phyloP scores from a whole-genome alignment of 1,140 invertebrate species.

The Euglossa dilemma region DNA sequence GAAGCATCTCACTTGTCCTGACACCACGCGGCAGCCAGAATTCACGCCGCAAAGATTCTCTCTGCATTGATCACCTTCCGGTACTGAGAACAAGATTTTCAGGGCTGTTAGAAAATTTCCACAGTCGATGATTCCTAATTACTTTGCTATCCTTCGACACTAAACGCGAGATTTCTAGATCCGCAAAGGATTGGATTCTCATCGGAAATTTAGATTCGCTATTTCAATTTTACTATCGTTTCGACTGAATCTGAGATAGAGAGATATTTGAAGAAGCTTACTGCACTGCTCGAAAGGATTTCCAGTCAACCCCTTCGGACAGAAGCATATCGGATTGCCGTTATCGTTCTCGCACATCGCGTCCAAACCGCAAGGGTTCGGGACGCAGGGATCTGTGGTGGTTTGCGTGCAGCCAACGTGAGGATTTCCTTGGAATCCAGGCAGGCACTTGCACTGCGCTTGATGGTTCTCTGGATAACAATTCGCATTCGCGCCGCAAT shows the following conservation, averaged over 20 bases:
- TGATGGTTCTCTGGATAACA: conserved; percentile 90
- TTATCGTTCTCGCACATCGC: conserved; percentile 93
- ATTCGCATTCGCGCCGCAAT: conserved; percentile 92
- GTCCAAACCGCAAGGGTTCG: conserved; percentile 92
- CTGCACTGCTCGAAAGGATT: conserved; percentile 96
- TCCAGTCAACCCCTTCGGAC: conserved; percentile 93
- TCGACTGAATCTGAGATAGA: no score
- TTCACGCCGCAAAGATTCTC: conserved; percentile 93
- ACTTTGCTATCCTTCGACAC: no score
- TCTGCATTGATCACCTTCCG: conserved; percentile 91
- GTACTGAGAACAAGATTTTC: conserved; percentile 84
- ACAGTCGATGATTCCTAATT: no score
- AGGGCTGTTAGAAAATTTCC: no score
- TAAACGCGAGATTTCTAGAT: neutral
- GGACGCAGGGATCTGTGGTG: conserved; percentile 88
- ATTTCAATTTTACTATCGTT: no score
- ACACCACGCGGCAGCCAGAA: conserved; percentile 89
- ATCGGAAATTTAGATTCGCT: neutral
- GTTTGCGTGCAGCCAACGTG: conserved; percentile 87
- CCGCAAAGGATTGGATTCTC: neutral
- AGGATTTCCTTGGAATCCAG: conserved; percentile 90
- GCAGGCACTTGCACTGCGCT: conserved; percentile 89
- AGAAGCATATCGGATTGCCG: conserved; percentile 94
- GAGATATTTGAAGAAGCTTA: conserved; percentile 75
- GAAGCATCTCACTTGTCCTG: conserved; percentile 89